These are phyloP conservation scores for Triplophysa tibetana DNA, from an alignment of 2,113 vertebrate species.

Conservation along the genomic window DNA sequence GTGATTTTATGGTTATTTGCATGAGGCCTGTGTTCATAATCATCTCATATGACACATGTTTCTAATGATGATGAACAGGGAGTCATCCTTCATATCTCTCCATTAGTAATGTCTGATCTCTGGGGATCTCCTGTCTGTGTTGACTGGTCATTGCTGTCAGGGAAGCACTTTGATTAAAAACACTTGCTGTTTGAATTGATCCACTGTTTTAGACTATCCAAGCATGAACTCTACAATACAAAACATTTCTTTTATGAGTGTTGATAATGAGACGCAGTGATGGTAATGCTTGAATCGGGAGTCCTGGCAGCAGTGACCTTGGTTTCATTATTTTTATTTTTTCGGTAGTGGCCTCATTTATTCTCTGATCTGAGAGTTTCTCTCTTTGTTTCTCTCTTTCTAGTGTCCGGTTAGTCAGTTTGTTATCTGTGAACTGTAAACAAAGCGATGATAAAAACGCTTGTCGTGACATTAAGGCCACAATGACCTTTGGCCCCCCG, in stretches of 20 bases:
- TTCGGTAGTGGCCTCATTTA: slow-evolving; percentile 42
- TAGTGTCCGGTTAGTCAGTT: background rate
- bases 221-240: background rate
- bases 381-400: background rate
- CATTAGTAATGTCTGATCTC: background rate
- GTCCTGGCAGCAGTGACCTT: slow-evolving; percentile 50
- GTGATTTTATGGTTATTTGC: slow-evolving; percentile 5
- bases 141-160: background rate
- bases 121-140: background rate
- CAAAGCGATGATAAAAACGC: slow-evolving; percentile 14
- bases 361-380: slow-evolving; percentile 37
- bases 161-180: background rate
- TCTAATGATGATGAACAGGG: slow-evolving; percentile 21
- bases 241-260: background rate
- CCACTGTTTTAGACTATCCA: background rate
- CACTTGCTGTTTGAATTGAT: background rate
- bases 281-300: background rate
- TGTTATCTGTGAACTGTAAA: slow-evolving; percentile 6
- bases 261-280: slow-evolving; percentile 7
- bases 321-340: slow-evolving; percentile 57
- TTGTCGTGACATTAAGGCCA: background rate
- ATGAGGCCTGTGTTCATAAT: background rate
- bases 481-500: slow-evolving; percentile 32
- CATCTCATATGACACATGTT: background rate
- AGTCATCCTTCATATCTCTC: slow-evolving; percentile 14